Conservation (phyloP, 1,140 invertebrate genomes). For the Neodiprion virginianus region DNA sequence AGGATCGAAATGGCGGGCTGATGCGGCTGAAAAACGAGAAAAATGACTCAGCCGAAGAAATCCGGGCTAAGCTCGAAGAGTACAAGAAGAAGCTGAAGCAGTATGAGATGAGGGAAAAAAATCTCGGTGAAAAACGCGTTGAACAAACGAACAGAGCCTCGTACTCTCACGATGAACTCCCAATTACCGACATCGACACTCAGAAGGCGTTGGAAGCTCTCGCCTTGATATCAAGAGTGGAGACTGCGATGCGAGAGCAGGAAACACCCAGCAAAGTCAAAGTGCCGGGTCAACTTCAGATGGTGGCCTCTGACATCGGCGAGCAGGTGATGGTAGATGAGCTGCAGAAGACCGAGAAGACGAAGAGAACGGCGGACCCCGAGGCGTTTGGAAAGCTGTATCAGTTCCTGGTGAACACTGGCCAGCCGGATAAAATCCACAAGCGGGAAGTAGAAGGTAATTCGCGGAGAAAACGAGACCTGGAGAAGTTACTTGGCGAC, state of each 20-base stretch:
- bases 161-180: no score
- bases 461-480: slow-evolving; percentile 15
- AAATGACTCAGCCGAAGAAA: slow-evolving; percentile 31
- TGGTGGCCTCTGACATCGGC: background rate
- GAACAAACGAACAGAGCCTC: no score
- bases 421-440: background rate
- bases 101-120: slow-evolving; percentile 32
- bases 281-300: background rate
- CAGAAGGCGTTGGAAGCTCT: slow-evolving; percentile 32
- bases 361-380: slow-evolving; percentile 32
- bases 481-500: slow-evolving; percentile 24
- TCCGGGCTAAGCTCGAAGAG: slow-evolving; percentile 37
- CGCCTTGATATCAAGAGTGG: slow-evolving; percentile 35
- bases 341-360: slow-evolving; percentile 33
- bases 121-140: background rate
- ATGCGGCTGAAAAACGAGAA: background rate
- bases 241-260: slow-evolving; percentile 11
- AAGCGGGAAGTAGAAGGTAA: background rate
- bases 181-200: slow-evolving; percentile 24
- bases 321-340: slow-evolving; percentile 30
- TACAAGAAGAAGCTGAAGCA: slow-evolving; percentile 40
- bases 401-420: slow-evolving; percentile 22
- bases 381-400: slow-evolving; percentile 27
- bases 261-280: background rate
- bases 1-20: background rate